A percentile compares a stretch with the other conserved stretches of the same genome.
Evolutionary conservation across 2,888 invertebrate species (phyloP).

Genomic region (Glaucopsyche alexis): DNA sequence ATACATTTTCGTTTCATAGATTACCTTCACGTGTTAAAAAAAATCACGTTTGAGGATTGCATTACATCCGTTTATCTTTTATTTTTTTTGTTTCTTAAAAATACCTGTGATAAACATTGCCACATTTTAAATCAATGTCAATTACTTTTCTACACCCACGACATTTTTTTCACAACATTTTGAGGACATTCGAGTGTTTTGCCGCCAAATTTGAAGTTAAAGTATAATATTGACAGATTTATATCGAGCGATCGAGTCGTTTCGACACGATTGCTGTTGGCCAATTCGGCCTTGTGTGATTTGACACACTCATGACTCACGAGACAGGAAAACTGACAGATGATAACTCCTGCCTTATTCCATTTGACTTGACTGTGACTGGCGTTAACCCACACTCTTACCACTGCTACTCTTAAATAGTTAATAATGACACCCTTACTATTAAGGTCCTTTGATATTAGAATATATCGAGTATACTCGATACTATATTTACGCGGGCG

Average conservation of each 20-base stretch:
- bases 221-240: slow-evolving; percentile 19
- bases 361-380: neutral
- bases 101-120: neutral
- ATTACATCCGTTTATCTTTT: neutral
- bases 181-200: neutral
- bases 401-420: too few species aligned
- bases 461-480: too few species aligned
- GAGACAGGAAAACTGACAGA: neutral
- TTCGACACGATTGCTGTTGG: neutral
- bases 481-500: too few species aligned
- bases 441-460: too few species aligned
- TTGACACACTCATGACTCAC: neutral
- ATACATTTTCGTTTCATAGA: neutral
- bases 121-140: neutral
- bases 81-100: neutral
- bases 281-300: neutral
- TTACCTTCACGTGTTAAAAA: neutral
- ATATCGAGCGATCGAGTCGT: neutral
- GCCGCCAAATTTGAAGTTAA: neutral
- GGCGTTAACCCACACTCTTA: too few species aligned
- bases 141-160: neutral
- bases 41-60: neutral
- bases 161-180: too few species aligned
- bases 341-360: neutral
- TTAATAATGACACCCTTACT: too few species aligned